Base-by-base conservation (phyloP, 2,888 invertebrate genomes). In the Ligdia adustata region DNA sequence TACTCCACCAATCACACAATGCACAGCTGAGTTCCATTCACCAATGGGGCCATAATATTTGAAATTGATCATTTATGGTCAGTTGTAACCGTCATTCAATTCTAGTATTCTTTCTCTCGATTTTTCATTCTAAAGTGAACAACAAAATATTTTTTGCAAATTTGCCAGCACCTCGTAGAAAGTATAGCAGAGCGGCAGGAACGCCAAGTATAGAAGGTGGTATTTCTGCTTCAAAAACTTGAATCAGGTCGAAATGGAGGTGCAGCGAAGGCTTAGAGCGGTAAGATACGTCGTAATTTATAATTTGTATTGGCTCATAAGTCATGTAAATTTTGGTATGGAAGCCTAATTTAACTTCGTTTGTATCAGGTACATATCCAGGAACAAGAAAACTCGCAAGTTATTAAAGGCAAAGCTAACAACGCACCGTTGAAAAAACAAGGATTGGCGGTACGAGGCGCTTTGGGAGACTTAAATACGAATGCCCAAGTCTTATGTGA, bases 381-480 rank as follows among this genome's bases (percentile, higher is more conserved):
- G 32, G 85, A 89, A 41, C 85, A 85, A 69, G 89, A 90, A 66
- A 89, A 90, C 60, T 55, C 79, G 2, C 75, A 79, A 47, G 75
- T 64, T 3, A 37, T 60, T 3, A 83, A 79, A 64, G 82, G 78
- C 7, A 85, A 87, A 62, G 58, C 60, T 33, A 77, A 73, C 52
- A 56, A 69, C 33, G 59, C 56, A 7, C 38, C 79, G 41, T 56
- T 63, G 0, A 88, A 85, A 52, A 77, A 75, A 6, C 76, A 72
- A 55, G 85, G 82, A 2, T 57, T 81, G 51, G 57, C 68, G 5
- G 68, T 76, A 22, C 81, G 90, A 9, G 88, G 89, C 9, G 87
- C 82, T 26, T 66, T 91, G 16, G 89, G 87, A 5, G 91, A 90
- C 52, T 62, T 90, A 26, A 85, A 81, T 51, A 74, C 79, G 1